Evolutionary conservation across 2,888 invertebrate genomes (phyloP).

Genomic region (Nephrotoma flavescens): DNA sequence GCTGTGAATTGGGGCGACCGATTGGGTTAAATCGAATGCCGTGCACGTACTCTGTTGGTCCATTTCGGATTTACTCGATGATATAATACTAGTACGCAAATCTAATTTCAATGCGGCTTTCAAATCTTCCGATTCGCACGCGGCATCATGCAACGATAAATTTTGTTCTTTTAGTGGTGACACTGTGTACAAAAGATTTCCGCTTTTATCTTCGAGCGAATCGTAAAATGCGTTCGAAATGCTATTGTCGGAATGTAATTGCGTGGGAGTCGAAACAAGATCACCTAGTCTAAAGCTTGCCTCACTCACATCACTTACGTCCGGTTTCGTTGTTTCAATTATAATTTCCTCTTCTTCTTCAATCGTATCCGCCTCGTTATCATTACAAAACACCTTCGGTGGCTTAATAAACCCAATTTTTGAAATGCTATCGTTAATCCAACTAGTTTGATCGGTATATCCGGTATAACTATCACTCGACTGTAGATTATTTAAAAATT

Average conservation of each 20-base stretch:
- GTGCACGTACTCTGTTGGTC: slow-evolving; percentile 16
- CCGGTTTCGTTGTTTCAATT: neutral
- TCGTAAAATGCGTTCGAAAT: slow-evolving; percentile 5
- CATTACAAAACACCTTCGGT: slow-evolving; percentile 29
- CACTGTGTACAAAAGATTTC: slow-evolving; percentile 1
- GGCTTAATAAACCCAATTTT: slow-evolving; percentile 24
- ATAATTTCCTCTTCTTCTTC: slow-evolving; percentile 13
- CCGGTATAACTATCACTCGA: slow-evolving; percentile 33
- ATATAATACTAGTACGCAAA: slow-evolving; percentile 17
- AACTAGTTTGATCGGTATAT: slow-evolving; percentile 19
- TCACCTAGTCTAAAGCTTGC: neutral
- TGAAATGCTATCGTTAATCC: slow-evolving; percentile 20
- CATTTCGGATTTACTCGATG: slow-evolving; percentile 15
- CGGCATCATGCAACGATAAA: slow-evolving; percentile 15
- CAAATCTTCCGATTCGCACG: slow-evolving; percentile 15
- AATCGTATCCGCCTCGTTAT: slow-evolving; percentile 27
- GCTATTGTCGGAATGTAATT: neutral
- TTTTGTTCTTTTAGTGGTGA: slow-evolving; percentile 16
- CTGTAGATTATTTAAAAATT: slow-evolving; percentile 50
- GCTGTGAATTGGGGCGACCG: slow-evolving; percentile 38
- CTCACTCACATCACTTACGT: neutral
- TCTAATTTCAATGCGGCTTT: slow-evolving; percentile 11
- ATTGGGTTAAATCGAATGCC: slow-evolving; percentile 17
- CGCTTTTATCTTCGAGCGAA: slow-evolving; percentile 5
- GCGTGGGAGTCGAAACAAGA: neutral